Percentiles rank a stretch among this genome's conserved stretches.
These are phyloP conservation scores for Pteruthius melanotis DNA, from an alignment of 2,113 vertebrate genomes.

Conservation along the genomic window DNA sequence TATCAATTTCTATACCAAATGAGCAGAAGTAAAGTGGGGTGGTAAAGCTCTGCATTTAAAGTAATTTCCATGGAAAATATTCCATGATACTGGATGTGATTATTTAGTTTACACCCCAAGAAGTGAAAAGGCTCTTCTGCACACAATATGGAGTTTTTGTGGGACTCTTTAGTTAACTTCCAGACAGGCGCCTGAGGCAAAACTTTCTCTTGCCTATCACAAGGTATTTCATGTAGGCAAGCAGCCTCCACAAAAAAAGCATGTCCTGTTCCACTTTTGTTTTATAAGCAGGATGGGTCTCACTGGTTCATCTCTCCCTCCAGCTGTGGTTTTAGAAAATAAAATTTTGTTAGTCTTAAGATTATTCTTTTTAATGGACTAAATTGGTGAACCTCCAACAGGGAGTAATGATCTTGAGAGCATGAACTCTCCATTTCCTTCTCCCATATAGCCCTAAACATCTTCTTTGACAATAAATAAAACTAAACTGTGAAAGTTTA, in stretches of 20 bases:
- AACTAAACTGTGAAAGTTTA: background rate
- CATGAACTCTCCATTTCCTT: background rate
- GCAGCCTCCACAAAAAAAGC: background rate
- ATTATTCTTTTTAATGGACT: background rate
- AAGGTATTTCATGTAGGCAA: background rate
- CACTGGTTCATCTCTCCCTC: background rate
- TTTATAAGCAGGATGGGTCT: background rate
- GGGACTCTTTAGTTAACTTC: background rate
- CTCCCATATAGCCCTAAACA: background rate
- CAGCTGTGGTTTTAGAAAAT: background rate
- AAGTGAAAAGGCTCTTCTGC: background rate
- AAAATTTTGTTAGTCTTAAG: background rate
- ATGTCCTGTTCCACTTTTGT: background rate
- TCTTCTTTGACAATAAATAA: background rate
- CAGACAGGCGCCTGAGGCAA: background rate
- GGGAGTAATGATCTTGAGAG: background rate
- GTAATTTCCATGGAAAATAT: background rate
- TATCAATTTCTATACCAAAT: background rate
- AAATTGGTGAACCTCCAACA: background rate
- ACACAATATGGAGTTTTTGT: background rate
- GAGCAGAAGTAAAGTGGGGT: background rate
- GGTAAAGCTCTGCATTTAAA: background rate
- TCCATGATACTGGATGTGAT: background rate
- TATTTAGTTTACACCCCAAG: background rate
- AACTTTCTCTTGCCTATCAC: background rate